phyloP scores from a whole-genome alignment of 2,888 invertebrate species.

The Cremastinae sp. region DNA sequence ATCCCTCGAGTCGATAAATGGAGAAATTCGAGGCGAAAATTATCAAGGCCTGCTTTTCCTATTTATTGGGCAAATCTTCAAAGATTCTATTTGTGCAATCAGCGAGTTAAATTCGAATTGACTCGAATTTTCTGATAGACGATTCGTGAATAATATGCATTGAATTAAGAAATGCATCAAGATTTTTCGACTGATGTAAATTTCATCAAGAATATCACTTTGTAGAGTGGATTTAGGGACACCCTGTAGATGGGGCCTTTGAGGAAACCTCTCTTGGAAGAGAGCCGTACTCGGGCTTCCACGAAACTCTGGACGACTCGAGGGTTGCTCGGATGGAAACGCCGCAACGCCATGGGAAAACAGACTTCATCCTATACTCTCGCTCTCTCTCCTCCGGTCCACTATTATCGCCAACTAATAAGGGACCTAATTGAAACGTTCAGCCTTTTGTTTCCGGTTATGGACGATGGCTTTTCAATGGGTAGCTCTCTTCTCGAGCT shows the following conservation, averaged over 20 bases:
- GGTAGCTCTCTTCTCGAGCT: conserved; percentile 26
- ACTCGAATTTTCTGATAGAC: too few relatives aligned
- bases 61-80: too few relatives aligned
- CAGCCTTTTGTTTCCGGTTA: conserved; percentile 71
- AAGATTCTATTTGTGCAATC: too few relatives aligned
- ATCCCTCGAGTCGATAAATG: too few relatives aligned
- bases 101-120: too few relatives aligned
- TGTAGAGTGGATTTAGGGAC: neutral
- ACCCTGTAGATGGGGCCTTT: conserved; percentile 40
- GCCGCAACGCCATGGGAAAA: conserved; percentile 42
- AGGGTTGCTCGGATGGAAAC: conserved; percentile 36
- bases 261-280: conserved; percentile 55
- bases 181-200: too few relatives aligned
- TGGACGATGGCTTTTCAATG: conserved; percentile 54
- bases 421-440: conserved; percentile 79
- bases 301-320: conserved; percentile 31
- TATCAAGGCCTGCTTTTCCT: too few relatives aligned
- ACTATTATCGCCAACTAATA: conserved; percentile 80
- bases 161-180: too few relatives aligned
- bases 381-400: conserved; percentile 57
- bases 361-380: conserved; percentile 39
- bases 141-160: too few relatives aligned
- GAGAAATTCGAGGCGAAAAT: neutral
- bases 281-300: conserved; percentile 50
- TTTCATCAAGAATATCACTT: too few relatives aligned